Conservation (phyloP, 2,888 invertebrate genomes). For the Chymomyza fuscimana region DNA sequence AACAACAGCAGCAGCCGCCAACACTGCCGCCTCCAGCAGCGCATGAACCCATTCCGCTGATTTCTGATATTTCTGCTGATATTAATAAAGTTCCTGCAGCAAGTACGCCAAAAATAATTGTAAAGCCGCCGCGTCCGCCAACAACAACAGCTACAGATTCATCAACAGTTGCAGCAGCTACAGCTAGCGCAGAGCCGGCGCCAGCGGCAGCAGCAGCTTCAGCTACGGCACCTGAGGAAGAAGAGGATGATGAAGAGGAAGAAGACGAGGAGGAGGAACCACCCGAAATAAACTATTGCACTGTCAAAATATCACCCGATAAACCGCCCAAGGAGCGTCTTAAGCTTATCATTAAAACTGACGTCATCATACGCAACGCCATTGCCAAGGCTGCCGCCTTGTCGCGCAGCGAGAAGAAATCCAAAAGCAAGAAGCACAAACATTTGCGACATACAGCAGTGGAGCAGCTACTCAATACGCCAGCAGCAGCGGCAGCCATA, state of each 20-base stretch:
- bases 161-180: slow-evolving; percentile 12
- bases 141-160: slow-evolving; percentile 29
- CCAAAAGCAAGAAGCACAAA: slow-evolving; percentile 78
- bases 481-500: neutral
- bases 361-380: slow-evolving; percentile 76
- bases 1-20: slow-evolving; percentile 39
- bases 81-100: slow-evolving; percentile 50
- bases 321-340: slow-evolving; percentile 81
- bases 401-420: slow-evolving; percentile 61
- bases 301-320: slow-evolving; percentile 78
- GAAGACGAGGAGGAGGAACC: slow-evolving; percentile 72
- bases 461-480: slow-evolving; percentile 39
- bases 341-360: slow-evolving; percentile 80
- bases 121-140: slow-evolving; percentile 68
- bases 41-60: neutral
- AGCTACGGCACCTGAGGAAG: slow-evolving; percentile 39
- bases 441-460: slow-evolving; percentile 68
- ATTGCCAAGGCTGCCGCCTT: slow-evolving; percentile 77
- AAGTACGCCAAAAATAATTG: slow-evolving; percentile 72
- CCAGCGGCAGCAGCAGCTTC: slow-evolving; percentile 23
- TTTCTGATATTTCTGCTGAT: neutral
- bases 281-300: slow-evolving; percentile 78
- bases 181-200: slow-evolving; percentile 4
- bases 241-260: slow-evolving; percentile 62
- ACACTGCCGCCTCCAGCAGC: slow-evolving; percentile 34